Percentiles rank a stretch among this genome's conserved stretches.
Conservation (phyloP, 2,888 invertebrate genomes). For the Piscicola geometra region DNA sequence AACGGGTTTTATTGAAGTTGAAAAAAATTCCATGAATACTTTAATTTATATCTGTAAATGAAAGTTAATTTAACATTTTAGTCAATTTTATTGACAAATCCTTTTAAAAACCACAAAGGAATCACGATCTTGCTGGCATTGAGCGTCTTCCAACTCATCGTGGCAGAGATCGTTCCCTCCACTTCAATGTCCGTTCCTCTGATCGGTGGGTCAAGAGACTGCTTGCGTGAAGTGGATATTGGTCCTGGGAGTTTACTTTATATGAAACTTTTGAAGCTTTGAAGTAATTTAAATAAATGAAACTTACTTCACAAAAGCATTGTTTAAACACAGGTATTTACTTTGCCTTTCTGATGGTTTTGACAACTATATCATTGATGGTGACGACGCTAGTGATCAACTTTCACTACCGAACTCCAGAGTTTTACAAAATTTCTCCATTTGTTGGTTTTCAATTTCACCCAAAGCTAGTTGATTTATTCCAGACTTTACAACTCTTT, state of each 20-base stretch:
- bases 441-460: constrained; percentile 58
- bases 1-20: neutral
- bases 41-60: neutral
- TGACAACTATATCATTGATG: constrained; percentile 94
- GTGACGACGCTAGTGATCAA: constrained; percentile 92
- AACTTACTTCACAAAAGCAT: neutral
- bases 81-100: no score
- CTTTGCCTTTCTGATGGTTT: constrained; percentile 98
- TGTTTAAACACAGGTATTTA: constrained; percentile 90
- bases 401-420: constrained; percentile 90
- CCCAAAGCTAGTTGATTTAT: no score
- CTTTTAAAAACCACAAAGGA: no score
- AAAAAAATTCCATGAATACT: neutral
- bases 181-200: constrained; percentile 45
- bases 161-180: constrained; percentile 44
- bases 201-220: constrained; percentile 39
- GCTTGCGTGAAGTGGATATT: neutral
- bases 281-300: neutral
- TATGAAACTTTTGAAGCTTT: neutral
- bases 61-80: neutral
- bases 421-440: constrained; percentile 68
- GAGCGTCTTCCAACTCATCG: constrained; percentile 44
- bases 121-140: constrained; percentile 45
- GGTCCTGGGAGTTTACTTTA: neutral
- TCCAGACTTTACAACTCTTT: neutral